Evolutionary conservation across 2,888 invertebrate genomes (phyloP), one percentile per base, ranked within the genome.

Genomic region (Hedychridium roseum): DNA sequence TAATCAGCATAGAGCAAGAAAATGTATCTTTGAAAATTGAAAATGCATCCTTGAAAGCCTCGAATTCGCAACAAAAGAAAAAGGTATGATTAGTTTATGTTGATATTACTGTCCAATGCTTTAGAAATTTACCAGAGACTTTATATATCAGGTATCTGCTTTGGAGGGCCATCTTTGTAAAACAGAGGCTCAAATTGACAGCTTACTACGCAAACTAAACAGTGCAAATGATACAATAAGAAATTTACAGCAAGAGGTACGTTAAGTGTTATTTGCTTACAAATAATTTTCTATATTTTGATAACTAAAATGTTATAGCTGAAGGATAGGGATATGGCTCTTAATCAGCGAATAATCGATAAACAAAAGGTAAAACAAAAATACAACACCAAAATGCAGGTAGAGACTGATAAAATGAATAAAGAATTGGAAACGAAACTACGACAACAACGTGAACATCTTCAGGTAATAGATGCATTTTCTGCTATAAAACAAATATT

Each of bases 341-440:
- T 84, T 0, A 79, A 80, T 52, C 81, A 82, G 53, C 80, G 81
- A 51, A 72, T 80, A 39, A 73, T 80, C 23, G 84, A 85, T 56
- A 82, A 81, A 45, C 82, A 84, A 44, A 76, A 80, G 57, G 76
- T 83, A 15, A 82, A 82, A 56, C 78, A 79, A 49, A 80, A 73
- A 47, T 79, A 79, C 50, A 78, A 78, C 21, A 72, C 67, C 11
- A 82, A 81, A 60, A 84, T 91, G 17, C 89, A 87, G 0, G 84
- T 84, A 1, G 89, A 91, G 73, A 88, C 88, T 49, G 91, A 91
- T 58, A 90, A 88, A 72, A 82, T 86, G 76, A 87, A 85, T 14
- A 86, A 87, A 36, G 90, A 92, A 74, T 81, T 90, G 12, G 86
- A 88, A 58, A 74, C 79, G 2, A 86, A 85, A 68, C 69, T 87